Evolutionary conservation across 2,888 invertebrate genomes (phyloP), one percentile per base, ranked within the genome.

Genomic region (Hecatera dysodea): DNA sequence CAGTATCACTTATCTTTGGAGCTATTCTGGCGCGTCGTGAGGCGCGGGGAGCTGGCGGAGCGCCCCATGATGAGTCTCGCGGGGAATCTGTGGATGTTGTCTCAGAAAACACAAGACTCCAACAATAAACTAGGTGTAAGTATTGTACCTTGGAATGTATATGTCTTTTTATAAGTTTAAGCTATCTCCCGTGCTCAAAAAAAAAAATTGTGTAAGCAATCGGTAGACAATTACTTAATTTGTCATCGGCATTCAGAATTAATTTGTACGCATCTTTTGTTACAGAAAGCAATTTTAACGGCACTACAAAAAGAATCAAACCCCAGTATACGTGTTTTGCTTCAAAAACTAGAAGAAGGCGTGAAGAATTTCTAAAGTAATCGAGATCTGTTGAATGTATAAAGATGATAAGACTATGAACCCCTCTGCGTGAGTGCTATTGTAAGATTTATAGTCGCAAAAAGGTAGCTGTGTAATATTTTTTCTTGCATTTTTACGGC

Each of bases 71-170:
- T 96, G 42, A 97, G 96, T 65, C 95, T 99, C 72, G 98, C 98
- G 0, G 89, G 97, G 0, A 98, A 98, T 92, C 95, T 99, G 55
- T 99, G 99, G 98, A 97, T 97, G 87, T 94, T 99, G 80, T 97
- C 98, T 24, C 97, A 97, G 81, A 98, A 98, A 92, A 68, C 92
- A 50, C 93, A 93, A 61, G 92, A 93, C 66, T 88, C 92, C 0
- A 92, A 93, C 75, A 90, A 90, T 73, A 94, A 90, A 82, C 80
- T 91, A 44, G 90, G 92, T 56, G 95, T 95, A 77, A 92, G 93
- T 66, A 33, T 17, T 39, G 39, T 7, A 53, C 17, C 7, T 46
- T 39, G 42, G 5, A 24, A 50, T 27, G n/a, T 27, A 22, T 9
- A 22, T 7, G 15, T 22, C n/a, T 9, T 22, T 36, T 42, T 9